These are phyloP conservation scores for Lepidocyrtinus sp. DNA, from an alignment of 2,888 invertebrate genomes.

Conservation along the genomic window DNA sequence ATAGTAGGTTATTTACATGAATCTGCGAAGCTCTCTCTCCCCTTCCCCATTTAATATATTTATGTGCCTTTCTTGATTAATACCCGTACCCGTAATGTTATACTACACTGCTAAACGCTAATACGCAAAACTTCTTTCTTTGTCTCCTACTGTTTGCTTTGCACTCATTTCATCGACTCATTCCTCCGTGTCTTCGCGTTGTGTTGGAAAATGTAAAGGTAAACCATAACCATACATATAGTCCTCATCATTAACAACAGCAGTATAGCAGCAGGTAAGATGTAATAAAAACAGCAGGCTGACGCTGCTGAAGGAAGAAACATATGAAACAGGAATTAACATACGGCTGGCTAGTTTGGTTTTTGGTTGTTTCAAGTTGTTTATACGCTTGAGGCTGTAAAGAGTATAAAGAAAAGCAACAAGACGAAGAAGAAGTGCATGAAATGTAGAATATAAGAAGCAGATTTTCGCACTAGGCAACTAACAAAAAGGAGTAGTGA, in stretches of 20 bases:
- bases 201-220: neutral
- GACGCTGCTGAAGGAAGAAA: neutral
- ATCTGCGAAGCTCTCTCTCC: no score
- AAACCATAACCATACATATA: neutral
- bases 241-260: neutral
- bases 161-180: neutral
- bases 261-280: no score
- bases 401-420: neutral
- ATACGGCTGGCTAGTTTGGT: neutral
- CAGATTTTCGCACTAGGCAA: neutral
- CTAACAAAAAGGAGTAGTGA: neutral
- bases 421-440: neutral
- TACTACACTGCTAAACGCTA: neutral
- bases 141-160: no score
- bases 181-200: neutral
- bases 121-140: neutral
- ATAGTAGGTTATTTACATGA: neutral
- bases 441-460: neutral
- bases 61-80: no score
- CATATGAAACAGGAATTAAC: neutral
- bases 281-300: neutral
- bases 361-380: neutral
- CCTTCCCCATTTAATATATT: no score
- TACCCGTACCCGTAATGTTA: neutral
- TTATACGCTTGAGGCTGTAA: no score